These are phyloP conservation scores for Pseudotriccus pelzelni DNA, from an alignment of 2,797 vertebrate genomes.

Conservation along the genomic window DNA sequence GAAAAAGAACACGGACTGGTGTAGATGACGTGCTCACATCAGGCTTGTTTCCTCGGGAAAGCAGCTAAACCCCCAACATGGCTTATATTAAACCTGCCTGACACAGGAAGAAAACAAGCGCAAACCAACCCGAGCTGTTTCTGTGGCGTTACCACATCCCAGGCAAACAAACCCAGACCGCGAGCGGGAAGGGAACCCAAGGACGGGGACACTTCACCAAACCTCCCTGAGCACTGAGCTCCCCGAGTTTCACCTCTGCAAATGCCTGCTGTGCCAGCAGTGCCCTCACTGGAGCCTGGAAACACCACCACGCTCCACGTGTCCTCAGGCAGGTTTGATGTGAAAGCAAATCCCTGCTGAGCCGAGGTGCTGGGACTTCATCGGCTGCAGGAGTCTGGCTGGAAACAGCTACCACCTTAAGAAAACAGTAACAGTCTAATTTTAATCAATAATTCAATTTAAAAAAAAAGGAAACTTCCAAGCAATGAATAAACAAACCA, in stretches of 20 bases:
- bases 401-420: background rate
- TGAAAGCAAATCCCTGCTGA: background rate
- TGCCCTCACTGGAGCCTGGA: background rate
- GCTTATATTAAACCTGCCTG: background rate
- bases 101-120: background rate
- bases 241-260: background rate
- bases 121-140: background rate
- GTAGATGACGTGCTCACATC: fast-evolving
- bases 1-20: background rate
- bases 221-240: background rate
- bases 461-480: background rate
- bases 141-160: background rate
- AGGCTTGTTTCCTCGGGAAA: background rate
- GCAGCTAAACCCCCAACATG: background rate
- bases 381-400: fast-evolving
- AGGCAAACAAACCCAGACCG: background rate
- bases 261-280: background rate
- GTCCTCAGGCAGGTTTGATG: background rate
- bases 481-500: background rate
- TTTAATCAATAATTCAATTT: background rate
- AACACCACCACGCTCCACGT: fast-evolving
- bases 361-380: background rate
- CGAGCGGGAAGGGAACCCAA: fast-evolving
- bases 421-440: background rate
- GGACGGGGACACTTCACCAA: background rate